phyloP scores from a whole-genome alignment of 2,888 invertebrate genomes.

The Luperina nickerlii region DNA sequence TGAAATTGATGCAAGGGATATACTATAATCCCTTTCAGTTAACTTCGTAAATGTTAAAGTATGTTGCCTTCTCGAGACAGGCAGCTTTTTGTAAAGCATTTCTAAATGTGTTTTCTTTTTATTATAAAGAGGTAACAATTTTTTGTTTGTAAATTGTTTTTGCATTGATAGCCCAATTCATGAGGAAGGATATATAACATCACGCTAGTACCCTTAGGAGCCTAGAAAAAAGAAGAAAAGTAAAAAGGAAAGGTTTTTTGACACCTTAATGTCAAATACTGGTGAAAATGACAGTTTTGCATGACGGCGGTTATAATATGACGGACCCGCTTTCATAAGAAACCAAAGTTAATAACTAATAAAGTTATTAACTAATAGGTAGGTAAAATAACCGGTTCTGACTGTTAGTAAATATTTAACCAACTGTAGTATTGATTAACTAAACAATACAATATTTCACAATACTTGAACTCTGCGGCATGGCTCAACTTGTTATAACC shows the following conservation, averaged over 20 bases:
- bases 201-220: background rate
- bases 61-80: background rate
- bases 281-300: too few species aligned
- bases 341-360: too few species aligned
- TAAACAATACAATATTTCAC: slow-evolving; percentile 33
- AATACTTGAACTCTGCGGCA: slow-evolving; percentile 31
- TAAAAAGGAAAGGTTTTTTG: too few species aligned
- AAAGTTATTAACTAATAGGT: too few species aligned
- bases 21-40: background rate
- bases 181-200: background rate
- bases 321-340: too few species aligned
- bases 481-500: slow-evolving; percentile 36
- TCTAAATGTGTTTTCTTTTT: background rate
- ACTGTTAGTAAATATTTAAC: slow-evolving; percentile 7
- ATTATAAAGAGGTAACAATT: too few species aligned
- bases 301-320: too few species aligned
- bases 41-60: background rate
- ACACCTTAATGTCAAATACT: too few species aligned
- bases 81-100: background rate
- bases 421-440: slow-evolving; percentile 36
- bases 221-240: background rate
- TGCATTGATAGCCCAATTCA: background rate
- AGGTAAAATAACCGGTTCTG: too few species aligned
- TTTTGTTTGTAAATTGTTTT: background rate
- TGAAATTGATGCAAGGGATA: slow-evolving; percentile 10